Evolutionary conservation across 2,888 invertebrate species (phyloP), one percentile per base, ranked within the genome.

Genomic region (Tetrapedia diversipes): DNA sequence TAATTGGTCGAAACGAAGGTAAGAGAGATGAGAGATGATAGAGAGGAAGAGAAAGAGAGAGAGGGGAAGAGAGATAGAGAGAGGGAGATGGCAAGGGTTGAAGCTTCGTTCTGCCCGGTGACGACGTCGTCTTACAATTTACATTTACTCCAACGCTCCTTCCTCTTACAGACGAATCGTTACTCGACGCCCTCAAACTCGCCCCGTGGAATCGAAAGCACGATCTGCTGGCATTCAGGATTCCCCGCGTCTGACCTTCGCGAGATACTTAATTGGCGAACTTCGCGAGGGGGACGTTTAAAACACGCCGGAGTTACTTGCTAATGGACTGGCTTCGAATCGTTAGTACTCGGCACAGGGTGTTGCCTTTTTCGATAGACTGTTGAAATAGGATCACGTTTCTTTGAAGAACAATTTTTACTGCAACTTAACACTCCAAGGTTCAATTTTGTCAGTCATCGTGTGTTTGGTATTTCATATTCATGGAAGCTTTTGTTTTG

Each of bases 1-100:
- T 81, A 83, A 83, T 83, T 83, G 81, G 59, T 77, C 76, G 79
- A 47, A 51, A 32, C 59, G 49, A 59, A 27, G 27, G 43, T 8
- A 6, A 57, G 4, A 11, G 32, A 14, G 16, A 39, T 1, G 4
- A 39, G 32, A 32, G 32, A 6, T 4, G 39, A 16, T 11, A 39
- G 14, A 3, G 16, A 14, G 8, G 37, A 11, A 2, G 14, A 16
- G 1, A 16, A 39, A 24, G 47, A 47, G 11, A 3, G 2, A 11
- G 1, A 4, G n/a, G 4, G 8, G 14, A 39, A 24, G 53, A 19
- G 45, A 8, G 41, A 10, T 4, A 16, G 16, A n/a, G 8, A 11
- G 34, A 22, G 8, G 8, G 16, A 56, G 14, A 14, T 7, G 2
- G 22, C 1, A 43, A 19, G 22, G 19, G 19, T 2, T 19, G 29